phyloP scores from a whole-genome alignment of 2,113 vertebrate species.

The Thalassoma bifasciatum region DNA sequence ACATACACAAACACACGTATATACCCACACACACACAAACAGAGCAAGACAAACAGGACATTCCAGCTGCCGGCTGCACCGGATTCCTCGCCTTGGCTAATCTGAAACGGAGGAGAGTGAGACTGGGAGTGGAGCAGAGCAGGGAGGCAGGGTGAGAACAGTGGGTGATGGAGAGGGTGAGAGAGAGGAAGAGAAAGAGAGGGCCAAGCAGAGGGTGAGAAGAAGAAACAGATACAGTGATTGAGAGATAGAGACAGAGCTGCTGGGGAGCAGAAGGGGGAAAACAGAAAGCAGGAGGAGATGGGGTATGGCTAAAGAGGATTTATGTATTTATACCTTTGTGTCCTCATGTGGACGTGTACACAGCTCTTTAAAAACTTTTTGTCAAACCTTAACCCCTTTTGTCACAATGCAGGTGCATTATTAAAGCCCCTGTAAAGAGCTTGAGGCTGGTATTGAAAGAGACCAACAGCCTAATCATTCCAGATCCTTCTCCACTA shows the following conservation, averaged over 20 bases:
- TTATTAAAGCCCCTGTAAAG: too few species aligned
- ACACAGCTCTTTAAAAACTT: too few species aligned
- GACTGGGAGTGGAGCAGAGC: slow-evolving; percentile 72
- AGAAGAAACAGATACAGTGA: slow-evolving; percentile 33
- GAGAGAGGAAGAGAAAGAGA: slow-evolving; percentile 18
- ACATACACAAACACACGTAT: slow-evolving; percentile 46
- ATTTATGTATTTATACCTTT: neutral
- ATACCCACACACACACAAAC: slow-evolving; percentile 53
- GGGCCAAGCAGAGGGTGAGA: slow-evolving; percentile 31
- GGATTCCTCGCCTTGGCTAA: slow-evolving; percentile 83
- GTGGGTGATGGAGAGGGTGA: slow-evolving; percentile 39
- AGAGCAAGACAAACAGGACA: slow-evolving; percentile 87
- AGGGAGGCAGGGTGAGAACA: slow-evolving; percentile 64
- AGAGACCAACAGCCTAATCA: too few species aligned
- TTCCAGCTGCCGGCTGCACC: slow-evolving; percentile 86
- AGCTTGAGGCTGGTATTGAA: too few species aligned
- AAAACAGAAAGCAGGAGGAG: neutral
- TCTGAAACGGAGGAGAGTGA: slow-evolving; percentile 82
- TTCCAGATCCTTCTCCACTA: too few species aligned
- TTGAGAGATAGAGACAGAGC: neutral
- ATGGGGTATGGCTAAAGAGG: neutral
- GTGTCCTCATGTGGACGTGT: neutral
- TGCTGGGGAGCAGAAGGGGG: slow-evolving; percentile 13
- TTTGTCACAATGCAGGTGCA: too few species aligned
- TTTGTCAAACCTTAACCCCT: too few species aligned